phyloP scores from a whole-genome alignment of 2,113 vertebrate species.

The Gobiocypris rarus region DNA sequence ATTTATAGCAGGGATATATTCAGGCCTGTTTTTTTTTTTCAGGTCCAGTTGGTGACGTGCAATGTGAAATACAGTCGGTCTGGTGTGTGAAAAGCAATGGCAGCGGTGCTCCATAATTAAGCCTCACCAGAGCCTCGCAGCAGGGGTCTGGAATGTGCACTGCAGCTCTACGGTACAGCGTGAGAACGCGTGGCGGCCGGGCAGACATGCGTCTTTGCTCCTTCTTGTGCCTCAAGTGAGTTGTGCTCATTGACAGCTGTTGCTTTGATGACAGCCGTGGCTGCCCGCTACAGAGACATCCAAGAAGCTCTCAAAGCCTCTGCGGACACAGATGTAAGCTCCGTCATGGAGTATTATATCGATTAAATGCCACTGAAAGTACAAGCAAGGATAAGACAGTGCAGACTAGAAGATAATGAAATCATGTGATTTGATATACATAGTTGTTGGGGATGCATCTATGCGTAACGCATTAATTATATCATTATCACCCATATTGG shows the following conservation, averaged over 20 bases:
- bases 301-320: slow-evolving; percentile 33
- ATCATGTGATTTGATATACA: not conserved
- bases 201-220: slow-evolving; percentile 29
- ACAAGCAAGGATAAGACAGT: not conserved
- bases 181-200: not conserved
- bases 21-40: not conserved
- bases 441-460: not conserved
- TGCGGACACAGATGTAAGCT: slow-evolving; percentile 9
- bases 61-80: slow-evolving; percentile 34
- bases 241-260: slow-evolving; percentile 43
- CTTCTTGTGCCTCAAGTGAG: slow-evolving; percentile 26
- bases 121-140: not conserved
- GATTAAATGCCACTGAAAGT: slow-evolving; percentile 7
- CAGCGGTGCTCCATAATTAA: slow-evolving; percentile 11
- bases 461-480: not conserved
- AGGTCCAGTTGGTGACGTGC: slow-evolving; percentile 25
- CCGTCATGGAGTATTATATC: not conserved
- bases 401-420: not conserved
- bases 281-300: slow-evolving; percentile 28
- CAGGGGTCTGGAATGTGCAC: slow-evolving; percentile 10
- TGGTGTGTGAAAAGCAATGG: slow-evolving; percentile 36
- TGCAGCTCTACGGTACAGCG: slow-evolving; percentile 6
- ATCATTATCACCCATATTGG: not conserved
- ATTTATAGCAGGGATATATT: slow-evolving; percentile 35
- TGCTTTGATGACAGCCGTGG: slow-evolving; percentile 36